phyloP scores from a whole-genome alignment of 1,140 invertebrate species.

The Episyrphus balteatus region DNA sequence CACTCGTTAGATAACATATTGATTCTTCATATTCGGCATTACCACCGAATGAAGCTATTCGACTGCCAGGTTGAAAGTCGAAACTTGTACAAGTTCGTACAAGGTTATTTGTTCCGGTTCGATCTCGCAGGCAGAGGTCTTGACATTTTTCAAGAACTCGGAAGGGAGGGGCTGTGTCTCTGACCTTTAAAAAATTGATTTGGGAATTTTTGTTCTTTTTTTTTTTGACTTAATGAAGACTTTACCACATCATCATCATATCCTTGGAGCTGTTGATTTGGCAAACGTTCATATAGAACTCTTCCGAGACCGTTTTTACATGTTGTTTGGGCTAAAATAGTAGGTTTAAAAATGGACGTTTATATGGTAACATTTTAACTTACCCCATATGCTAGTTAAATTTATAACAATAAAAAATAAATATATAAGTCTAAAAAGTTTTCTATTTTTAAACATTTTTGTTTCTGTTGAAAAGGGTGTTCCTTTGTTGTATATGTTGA shows the following conservation, averaged over 20 bases:
- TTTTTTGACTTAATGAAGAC: conserved; percentile 6
- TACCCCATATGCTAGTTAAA: too few species aligned
- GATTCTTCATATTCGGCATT: conserved; percentile 81
- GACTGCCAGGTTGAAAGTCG: conserved; percentile 78
- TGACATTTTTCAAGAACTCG: conserved; percentile 77
- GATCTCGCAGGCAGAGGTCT: conserved; percentile 71
- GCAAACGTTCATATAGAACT: conserved; percentile 76
- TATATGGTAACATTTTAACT: too few species aligned
- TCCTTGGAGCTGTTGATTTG: conserved; percentile 77
- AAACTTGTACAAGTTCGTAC: conserved; percentile 73
- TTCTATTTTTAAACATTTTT: too few species aligned
- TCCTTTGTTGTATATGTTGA: too few species aligned
- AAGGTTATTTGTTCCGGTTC: conserved; percentile 66
- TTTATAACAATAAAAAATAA: too few species aligned
- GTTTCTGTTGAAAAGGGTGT: too few species aligned
- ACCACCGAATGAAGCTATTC: conserved; percentile 68
- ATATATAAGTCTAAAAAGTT: too few species aligned
- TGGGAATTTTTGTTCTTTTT: neutral
- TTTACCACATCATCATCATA: conserved; percentile 78
- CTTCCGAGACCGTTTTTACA: conserved; percentile 78
- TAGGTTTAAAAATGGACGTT: too few species aligned
- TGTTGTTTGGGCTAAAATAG: conserved; percentile 55
- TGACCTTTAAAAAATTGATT: conserved; percentile 42
- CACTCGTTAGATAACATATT: conserved; percentile 74
- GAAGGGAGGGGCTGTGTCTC: conserved; percentile 70